A percentile compares a stretch with the other conserved stretches of the same genome.
Evolutionary conservation across 2,113 vertebrate genomes (phyloP).

Genomic region (Phoxinus phoxinus): DNA sequence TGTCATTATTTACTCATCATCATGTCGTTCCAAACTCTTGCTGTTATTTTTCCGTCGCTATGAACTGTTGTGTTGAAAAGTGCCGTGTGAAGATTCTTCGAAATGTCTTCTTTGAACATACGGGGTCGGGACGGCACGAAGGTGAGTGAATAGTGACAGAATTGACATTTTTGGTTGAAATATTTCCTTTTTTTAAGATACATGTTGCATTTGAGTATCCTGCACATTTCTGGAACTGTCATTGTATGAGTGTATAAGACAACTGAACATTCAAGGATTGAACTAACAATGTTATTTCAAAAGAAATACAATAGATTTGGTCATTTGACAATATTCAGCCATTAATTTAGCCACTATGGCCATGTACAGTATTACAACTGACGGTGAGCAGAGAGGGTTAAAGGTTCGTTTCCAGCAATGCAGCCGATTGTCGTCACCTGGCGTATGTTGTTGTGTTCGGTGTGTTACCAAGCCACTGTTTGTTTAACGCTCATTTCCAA

Average conservation of each 20-base stretch:
- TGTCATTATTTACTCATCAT: neutral
- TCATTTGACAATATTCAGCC: neutral
- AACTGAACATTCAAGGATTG: neutral
- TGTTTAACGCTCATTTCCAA: neutral
- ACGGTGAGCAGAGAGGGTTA: neutral
- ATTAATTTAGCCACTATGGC: neutral
- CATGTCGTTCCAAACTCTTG: neutral
- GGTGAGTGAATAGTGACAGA: neutral
- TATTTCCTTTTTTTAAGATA: neutral
- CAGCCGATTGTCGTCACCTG: neutral
- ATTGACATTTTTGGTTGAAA: too few species aligned
- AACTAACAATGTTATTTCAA: neutral
- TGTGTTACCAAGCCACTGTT: neutral
- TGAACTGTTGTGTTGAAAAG: neutral
- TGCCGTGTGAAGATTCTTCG: neutral
- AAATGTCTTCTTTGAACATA: neutral
- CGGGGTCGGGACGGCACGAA: neutral
- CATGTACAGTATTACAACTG: constrained; percentile 8
- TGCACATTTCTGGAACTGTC: neutral
- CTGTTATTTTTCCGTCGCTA: neutral
- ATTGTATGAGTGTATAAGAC: neutral
- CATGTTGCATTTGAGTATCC: neutral
- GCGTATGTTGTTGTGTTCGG: neutral
- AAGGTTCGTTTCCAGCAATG: neutral
- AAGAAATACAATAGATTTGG: neutral